Evolutionary conservation across 2,113 vertebrate species (phyloP).

Genomic region (Ancistrus triradiatus): DNA sequence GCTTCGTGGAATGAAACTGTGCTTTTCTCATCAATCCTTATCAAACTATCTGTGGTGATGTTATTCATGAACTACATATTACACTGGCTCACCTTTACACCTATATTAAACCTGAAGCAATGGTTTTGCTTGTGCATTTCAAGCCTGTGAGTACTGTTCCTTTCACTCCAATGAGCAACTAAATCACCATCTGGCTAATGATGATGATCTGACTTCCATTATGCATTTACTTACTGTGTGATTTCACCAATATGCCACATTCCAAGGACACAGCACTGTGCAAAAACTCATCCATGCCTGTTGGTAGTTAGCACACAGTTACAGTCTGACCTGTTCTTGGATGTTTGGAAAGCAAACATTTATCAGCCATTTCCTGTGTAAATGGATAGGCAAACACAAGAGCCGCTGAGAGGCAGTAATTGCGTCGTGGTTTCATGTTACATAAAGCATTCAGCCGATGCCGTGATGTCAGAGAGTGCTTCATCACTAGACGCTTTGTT

Average conservation of each 20-base stretch:
- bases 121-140: not conserved
- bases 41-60: not conserved
- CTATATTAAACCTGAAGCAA: slow-evolving; percentile 31
- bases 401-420: slow-evolving; percentile 28
- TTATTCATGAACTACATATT: not conserved
- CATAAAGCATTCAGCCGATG: slow-evolving; percentile 27
- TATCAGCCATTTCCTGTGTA: slow-evolving; percentile 40
- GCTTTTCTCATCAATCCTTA: slow-evolving; percentile 2
- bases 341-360: slow-evolving; percentile 39
- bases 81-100: not conserved
- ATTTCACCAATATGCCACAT: not conserved
- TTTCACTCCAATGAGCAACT: slow-evolving; percentile 1
- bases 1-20: not conserved
- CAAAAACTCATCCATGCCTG: slow-evolving; percentile 1
- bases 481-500: slow-evolving; percentile 23
- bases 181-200: slow-evolving; percentile 26
- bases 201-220: slow-evolving; percentile 24
- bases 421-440: slow-evolving; percentile 33
- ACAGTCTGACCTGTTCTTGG: slow-evolving; percentile 10
- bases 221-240: slow-evolving; percentile 7
- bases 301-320: slow-evolving; percentile 7
- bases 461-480: slow-evolving; percentile 22
- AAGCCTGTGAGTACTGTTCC: not conserved
- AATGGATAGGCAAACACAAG: slow-evolving; percentile 40
- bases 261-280: slow-evolving; percentile 5